Evolutionary conservation across 2,113 vertebrate genomes (phyloP).

Genomic region (Pangasianodon hypophthalmus): DNA sequence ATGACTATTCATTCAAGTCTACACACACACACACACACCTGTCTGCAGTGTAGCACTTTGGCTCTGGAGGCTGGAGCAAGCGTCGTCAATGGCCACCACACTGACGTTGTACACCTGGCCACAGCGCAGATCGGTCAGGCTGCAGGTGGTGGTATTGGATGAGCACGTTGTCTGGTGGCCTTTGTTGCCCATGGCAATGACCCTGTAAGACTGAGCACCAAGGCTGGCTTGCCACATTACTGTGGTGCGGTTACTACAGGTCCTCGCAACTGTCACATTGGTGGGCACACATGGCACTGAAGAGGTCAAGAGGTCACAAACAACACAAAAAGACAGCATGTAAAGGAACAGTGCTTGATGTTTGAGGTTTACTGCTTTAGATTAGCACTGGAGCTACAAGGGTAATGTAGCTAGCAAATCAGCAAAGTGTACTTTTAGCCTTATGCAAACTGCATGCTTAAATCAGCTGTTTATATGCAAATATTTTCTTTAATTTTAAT

Average conservation of each 20-base stretch:
- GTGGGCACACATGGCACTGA: constrained; percentile 72
- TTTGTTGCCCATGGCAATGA: constrained; percentile 39
- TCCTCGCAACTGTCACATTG: constrained; percentile 53
- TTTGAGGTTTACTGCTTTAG: not conserved
- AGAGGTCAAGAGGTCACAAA: not conserved
- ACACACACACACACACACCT: constrained; percentile 59
- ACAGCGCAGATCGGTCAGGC: constrained; percentile 63
- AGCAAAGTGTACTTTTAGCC: not conserved
- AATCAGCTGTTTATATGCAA: not conserved
- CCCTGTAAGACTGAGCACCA: constrained; percentile 64
- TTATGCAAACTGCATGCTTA: not conserved
- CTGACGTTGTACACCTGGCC: constrained; percentile 66
- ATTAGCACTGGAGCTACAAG: not conserved
- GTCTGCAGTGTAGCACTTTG: constrained; percentile 47
- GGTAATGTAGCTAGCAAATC: not conserved
- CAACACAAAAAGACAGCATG: not conserved
- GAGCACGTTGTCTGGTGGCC: constrained; percentile 49
- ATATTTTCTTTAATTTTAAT: no score
- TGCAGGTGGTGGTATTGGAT: constrained; percentile 64
- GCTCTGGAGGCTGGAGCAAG: constrained; percentile 66
- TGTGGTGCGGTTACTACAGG: constrained; percentile 60
- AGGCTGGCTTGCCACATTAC: constrained; percentile 68
- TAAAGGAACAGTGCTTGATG: not conserved
- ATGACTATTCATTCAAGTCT: not conserved
- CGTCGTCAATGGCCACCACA: constrained; percentile 58